Evolutionary conservation across 35 echinoderm and acorn worm genomes (phyloP), one percentile per base, ranked within the genome.

Genomic region (Strongylocentrotus purpuratus): DNA sequence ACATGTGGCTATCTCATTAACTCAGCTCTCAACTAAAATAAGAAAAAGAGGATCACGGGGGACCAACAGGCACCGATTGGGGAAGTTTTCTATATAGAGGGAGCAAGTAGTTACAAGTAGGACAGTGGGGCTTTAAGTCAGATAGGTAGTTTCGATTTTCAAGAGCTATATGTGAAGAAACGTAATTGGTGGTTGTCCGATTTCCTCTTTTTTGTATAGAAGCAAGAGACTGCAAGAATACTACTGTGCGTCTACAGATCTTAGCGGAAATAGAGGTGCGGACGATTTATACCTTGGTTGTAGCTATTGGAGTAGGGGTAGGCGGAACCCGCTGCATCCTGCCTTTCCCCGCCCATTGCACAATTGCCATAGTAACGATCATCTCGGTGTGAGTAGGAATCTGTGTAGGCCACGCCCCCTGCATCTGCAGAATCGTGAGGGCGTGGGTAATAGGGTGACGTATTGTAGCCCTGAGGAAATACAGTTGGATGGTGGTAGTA

Each of bases 361-460:
- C 98, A 97, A 91, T 95, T 99, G 28, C 91, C 93, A 48, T 97
- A 99, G 41, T 99, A 99, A 28, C 87, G 85, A 15, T 95, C 94
- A 61, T 99, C 98, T 48, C 97, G 95, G 58, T 93, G 91, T 31
- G 91, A 13, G 48, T 93, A 93, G 46, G 91, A 58, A 13, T 93
- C 91, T 93, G 91, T 47, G 20, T 93, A 93, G 22, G 33, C 91
- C 1, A 50, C 32, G 5, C 48, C 46, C 91, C 91, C 96, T 10
- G 94, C 32, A 46, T 96, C 96, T 8, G 32, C 60, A 8, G 65
- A 78, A 7, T 78, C 65, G 8, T 96, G 86, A 15, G 52, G 20
- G 45, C 95, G 94, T 31, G 85, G 46, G 28, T 94, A 96, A 20
- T 95, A 95, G 31, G 98, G 95, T 13, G 96, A 55, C 5, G 94